Base-by-base conservation (phyloP, 2,797 vertebrate genomes). In the Brachyalestes nurse region DNA sequence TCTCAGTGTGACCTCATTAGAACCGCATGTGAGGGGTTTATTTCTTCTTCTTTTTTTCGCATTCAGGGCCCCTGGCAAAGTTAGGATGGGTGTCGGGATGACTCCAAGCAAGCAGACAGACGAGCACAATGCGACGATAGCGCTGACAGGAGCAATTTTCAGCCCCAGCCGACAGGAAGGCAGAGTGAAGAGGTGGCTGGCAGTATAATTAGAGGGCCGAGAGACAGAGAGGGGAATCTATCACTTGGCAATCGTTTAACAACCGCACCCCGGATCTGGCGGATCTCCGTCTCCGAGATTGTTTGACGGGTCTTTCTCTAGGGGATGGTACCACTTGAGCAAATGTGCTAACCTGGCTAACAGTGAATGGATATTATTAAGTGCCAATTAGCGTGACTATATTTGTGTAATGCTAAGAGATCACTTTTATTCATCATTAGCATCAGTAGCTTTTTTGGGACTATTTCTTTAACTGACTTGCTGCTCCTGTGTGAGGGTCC, bases 171-270 rank as follows among this genome's bases (percentile, higher is more conserved):
- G 21, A 83, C 64, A 64, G 82, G 82, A 83, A 84, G 34, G 82
- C 84, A 75, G 25, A 70, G 86, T 77, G 72, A 79, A 58, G 71
- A 72, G 69, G 80, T 55, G 80, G 73, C 58, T 73, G 73, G 87
- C 89, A 90, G 88, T 90, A 88, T 94, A 94, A 94, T 94, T 95
- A 93, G 87, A 91, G 89, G 91, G 92, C 89, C 90, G 83, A 88
- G 87, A 71, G 69, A 90, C 87, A 90, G 89, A 90, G 83, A 87
- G 70, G 78, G 77, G 80, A 78, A 87, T 83, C 70, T 67, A 82
- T 87, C 82, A 85, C 81, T 81, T 51, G 45, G 75, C 75, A 71
- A 80, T 80, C 77, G 58, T 72, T 86, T 80, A 83, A 81, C 81
- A 86, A 81, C 80, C 67, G 25, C 34, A 25, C 62, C 57, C 25